Evolutionary conservation across 2,797 vertebrate species (phyloP), one percentile per base, ranked within the genome.

Genomic region (Myoxocephalus aenaeus): DNA sequence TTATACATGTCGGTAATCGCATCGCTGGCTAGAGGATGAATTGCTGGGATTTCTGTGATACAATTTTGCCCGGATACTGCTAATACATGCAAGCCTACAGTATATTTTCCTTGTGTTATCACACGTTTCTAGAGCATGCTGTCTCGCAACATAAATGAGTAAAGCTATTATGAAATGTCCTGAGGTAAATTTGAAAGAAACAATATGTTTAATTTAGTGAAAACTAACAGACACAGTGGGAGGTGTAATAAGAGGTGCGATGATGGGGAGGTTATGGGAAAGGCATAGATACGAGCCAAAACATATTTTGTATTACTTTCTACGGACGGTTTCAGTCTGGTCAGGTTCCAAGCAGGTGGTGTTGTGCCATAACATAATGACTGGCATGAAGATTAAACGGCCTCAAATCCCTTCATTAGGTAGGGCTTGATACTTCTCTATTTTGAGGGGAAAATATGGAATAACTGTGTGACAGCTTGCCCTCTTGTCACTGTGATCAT

Each of bases 261-360:
- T 73, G 75, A 84, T 65, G 51, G 29, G 70, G 74, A 65, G 67
- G 51, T 56, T 68, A 77, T 70, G 62, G 75, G 56, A 80, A 79
- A 73, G 36, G 50, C 12, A 40, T 67, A 1, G 8, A 36, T 36
- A 36, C 8, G 34, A 7, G 34, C 34, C 34, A 36, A 36, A 36
- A 36, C 7, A 6, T 36, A 40, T 70, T 73, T 65, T 46, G 3
- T 48, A 13, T 67, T 51, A 34, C 11, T 50, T 65, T 50, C 36
- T 44, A 66, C 62, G 27, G 56, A 42, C 27, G 40, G 59, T 62
- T n/a, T 68, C 13, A 38, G 61, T 34, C 7, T 57, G 7, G 13
- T 65, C 53, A 34, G 63, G 53, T 61, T 73, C 62, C 72, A 76
- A 59, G 59, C 9, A 59, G 34, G 38, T 11, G 14, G 42, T 65